Evolutionary conservation across 2,797 vertebrate species (phyloP).

Genomic region (Pseudomugil tenellus): DNA sequence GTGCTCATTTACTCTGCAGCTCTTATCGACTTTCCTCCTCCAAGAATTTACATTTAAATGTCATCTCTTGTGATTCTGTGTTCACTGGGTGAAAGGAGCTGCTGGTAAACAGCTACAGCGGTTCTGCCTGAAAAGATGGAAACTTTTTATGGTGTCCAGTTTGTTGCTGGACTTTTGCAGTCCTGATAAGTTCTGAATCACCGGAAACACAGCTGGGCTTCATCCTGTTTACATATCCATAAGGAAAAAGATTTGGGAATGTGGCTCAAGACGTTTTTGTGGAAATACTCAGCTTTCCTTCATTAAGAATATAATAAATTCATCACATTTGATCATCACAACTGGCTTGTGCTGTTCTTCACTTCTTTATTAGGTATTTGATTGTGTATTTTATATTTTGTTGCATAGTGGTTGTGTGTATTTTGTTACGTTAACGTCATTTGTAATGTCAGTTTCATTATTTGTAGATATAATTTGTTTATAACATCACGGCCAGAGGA

Average conservation of each 20-base stretch:
- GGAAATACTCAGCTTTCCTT: too few species aligned
- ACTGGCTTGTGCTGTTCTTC: too few species aligned
- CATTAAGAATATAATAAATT: too few species aligned
- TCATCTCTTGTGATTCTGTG: slow-evolving; percentile 28
- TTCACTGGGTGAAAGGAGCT: slow-evolving; percentile 22
- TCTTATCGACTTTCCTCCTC: slow-evolving; percentile 44
- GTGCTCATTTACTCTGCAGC: slow-evolving; percentile 40
- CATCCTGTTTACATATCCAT: not conserved
- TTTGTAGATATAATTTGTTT: too few species aligned
- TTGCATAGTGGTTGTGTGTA: too few species aligned
- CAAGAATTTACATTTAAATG: slow-evolving; percentile 60
- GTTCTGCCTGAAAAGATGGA: not conserved
- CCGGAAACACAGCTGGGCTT: not conserved
- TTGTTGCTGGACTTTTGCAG: not conserved
- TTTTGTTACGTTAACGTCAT: too few species aligned
- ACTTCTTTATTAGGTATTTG: too few species aligned
- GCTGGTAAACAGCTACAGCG: slow-evolving; percentile 25
- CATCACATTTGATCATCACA: too few species aligned
- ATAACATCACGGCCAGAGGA: too few species aligned
- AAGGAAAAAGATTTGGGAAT: not conserved
- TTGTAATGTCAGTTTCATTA: too few species aligned
- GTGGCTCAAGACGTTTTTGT: too few species aligned
- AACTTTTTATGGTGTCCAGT: not conserved
- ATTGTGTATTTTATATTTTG: too few species aligned
- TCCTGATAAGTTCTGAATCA: not conserved